phyloP scores from a whole-genome alignment of 2,888 invertebrate species.

The Apodemia mormo region DNA sequence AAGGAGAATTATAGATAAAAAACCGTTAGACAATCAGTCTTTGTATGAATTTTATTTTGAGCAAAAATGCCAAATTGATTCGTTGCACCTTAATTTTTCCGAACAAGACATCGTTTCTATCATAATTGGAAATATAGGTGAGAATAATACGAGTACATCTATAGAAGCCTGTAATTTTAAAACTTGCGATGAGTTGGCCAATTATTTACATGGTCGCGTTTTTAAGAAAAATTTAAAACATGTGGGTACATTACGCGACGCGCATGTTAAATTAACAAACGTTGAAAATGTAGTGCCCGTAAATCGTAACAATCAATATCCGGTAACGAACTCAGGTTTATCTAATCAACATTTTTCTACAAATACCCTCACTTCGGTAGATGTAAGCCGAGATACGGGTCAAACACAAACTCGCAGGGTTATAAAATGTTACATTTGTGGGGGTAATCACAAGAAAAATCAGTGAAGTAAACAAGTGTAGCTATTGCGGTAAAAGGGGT shows the following conservation, averaged over 20 bases:
- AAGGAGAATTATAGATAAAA: too few relatives aligned
- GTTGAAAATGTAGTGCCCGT: background rate
- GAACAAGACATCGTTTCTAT: constrained; percentile 35
- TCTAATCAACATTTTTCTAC: background rate
- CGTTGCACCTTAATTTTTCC: constrained; percentile 29
- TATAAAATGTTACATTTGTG: constrained; percentile 26
- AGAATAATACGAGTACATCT: constrained; percentile 32
- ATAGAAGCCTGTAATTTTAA: constrained; percentile 35
- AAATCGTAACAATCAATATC: background rate
- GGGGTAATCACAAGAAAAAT: constrained; percentile 26
- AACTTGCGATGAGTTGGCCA: constrained; percentile 32
- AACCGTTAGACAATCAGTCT: constrained; percentile 30
- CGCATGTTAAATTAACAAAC: background rate
- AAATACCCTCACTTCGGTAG: too few relatives aligned
- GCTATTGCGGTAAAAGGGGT: constrained; percentile 25
- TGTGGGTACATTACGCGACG: background rate
- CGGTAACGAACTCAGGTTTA: background rate
- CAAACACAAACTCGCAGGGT: constrained; percentile 14
- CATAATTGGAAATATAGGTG: constrained; percentile 36
- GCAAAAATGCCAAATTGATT: constrained; percentile 37
- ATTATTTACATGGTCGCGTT: constrained; percentile 29
- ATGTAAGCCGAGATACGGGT: background rate
- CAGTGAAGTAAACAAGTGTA: constrained; percentile 25
- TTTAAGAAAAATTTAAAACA: constrained; percentile 16
- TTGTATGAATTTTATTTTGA: constrained; percentile 38